A percentile compares a stretch with the other conserved stretches of the same genome.
Conservation (phyloP, 2,797 vertebrate species). For the Acipenser oxyrinchus region DNA sequence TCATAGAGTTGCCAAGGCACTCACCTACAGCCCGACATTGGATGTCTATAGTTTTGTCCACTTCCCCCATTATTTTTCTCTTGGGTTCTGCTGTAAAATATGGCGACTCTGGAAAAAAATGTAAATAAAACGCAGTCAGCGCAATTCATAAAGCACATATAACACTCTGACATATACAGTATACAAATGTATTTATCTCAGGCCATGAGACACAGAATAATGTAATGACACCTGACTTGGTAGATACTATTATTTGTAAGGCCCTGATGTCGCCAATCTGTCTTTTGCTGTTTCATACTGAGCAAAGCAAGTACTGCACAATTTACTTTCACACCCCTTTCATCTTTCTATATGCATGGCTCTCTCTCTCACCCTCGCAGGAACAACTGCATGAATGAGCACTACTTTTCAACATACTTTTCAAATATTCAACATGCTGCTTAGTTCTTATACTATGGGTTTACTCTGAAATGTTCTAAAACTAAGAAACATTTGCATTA, state of each 20-base stretch:
- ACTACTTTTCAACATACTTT: slow-evolving; percentile 4
- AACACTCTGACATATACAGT: no score
- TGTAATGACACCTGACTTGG: slow-evolving; percentile 17
- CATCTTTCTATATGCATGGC: slow-evolving; percentile 22
- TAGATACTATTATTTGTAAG: slow-evolving; percentile 15
- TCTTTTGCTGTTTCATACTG: slow-evolving; percentile 21
- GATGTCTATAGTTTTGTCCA: slow-evolving; percentile 73
- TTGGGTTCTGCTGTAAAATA: slow-evolving; percentile 70
- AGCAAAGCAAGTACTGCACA: slow-evolving; percentile 10
- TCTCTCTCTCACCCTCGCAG: slow-evolving; percentile 15
- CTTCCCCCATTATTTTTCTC: slow-evolving; percentile 62
- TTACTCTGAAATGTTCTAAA: no score
- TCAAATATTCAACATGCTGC: slow-evolving; percentile 6
- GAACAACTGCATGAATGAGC: slow-evolving; percentile 18
- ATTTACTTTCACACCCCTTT: slow-evolving; percentile 18
- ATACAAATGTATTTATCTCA: no score
- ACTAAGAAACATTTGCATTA: no score
- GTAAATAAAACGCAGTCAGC: no score
- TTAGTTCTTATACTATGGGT: slow-evolving; percentile 9
- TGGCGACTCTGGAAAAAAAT: slow-evolving; percentile 60
- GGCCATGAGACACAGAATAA: no score
- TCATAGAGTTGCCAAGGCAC: slow-evolving; percentile 18
- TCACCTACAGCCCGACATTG: slow-evolving; percentile 78
- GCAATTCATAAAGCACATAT: no score
- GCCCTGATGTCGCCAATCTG: slow-evolving; percentile 26